phyloP scores from a whole-genome alignment of 30 jellyfish, hydroid and myxozoan genomes.

The Turritopsis rubra region DNA sequence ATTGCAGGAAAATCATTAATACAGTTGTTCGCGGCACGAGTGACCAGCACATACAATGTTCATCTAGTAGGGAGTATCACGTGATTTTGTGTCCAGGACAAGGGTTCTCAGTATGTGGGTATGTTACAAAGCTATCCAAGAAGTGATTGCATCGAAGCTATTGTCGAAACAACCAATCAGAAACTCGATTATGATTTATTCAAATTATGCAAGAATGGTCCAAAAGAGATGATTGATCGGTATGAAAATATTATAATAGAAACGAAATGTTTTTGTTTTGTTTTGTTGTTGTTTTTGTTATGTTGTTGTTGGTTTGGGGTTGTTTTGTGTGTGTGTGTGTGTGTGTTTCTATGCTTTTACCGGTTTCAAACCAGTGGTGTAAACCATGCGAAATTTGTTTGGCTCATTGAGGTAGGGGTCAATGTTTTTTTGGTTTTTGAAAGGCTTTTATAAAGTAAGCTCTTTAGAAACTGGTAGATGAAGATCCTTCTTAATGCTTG shows the following conservation, averaged over 20 bases:
- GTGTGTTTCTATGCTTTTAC: no score
- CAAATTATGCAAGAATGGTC: not conserved
- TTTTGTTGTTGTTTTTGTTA: no score
- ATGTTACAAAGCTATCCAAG: not conserved
- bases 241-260: not conserved
- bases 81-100: slow-evolving; percentile 16
- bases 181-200: not conserved
- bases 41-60: not conserved
- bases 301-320: no score
- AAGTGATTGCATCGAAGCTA: not conserved
- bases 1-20: not conserved
- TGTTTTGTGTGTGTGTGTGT: no score
- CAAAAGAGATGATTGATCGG: not conserved
- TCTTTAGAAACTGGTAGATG: no score
- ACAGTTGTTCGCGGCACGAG: not conserved
- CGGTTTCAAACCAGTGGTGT: no score
- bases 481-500: no score
- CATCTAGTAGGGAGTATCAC: not conserved
- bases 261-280: no score
- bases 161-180: not conserved
- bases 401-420: no score
- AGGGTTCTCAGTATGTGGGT: not conserved
- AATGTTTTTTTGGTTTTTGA: no score
- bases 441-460: no score
- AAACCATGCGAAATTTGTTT: no score